phyloP scores from a whole-genome alignment of 2,113 vertebrate genomes.

The Engraulis encrasicolus region DNA sequence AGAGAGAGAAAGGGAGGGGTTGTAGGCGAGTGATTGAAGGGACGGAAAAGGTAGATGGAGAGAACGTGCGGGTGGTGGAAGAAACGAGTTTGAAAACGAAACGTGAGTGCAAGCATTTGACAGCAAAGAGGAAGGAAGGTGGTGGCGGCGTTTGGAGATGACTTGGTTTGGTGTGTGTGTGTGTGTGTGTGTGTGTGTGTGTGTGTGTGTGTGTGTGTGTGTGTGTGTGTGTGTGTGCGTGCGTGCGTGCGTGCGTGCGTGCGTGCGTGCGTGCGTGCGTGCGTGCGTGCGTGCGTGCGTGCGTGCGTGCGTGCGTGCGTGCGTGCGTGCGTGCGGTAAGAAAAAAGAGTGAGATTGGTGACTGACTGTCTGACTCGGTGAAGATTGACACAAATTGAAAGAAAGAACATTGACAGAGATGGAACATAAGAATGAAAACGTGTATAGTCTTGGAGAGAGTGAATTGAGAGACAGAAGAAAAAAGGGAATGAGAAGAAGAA shows the following conservation, averaged over 20 bases:
- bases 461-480: background rate
- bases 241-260: too few species aligned
- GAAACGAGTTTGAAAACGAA: background rate
- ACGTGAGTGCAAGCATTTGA: background rate
- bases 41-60: background rate
- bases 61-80: background rate
- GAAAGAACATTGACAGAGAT: background rate
- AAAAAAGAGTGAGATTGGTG: background rate
- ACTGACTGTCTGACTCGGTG: background rate
- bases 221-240: too few species aligned
- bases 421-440: background rate
- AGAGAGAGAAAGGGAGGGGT: background rate
- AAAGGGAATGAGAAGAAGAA: background rate
- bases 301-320: too few species aligned
- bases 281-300: too few species aligned
- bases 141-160: background rate
- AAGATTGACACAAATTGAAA: conserved; percentile 3
- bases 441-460: background rate
- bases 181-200: too few species aligned
- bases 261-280: too few species aligned
- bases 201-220: too few species aligned
- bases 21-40: background rate
- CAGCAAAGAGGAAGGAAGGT: background rate
- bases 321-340: background rate
- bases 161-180: too few species aligned